Percentiles rank a stretch among this genome's conserved stretches.
These are phyloP conservation scores for Pterostichus madidus DNA, from an alignment of 2,888 invertebrate genomes.

Conservation along the genomic window DNA sequence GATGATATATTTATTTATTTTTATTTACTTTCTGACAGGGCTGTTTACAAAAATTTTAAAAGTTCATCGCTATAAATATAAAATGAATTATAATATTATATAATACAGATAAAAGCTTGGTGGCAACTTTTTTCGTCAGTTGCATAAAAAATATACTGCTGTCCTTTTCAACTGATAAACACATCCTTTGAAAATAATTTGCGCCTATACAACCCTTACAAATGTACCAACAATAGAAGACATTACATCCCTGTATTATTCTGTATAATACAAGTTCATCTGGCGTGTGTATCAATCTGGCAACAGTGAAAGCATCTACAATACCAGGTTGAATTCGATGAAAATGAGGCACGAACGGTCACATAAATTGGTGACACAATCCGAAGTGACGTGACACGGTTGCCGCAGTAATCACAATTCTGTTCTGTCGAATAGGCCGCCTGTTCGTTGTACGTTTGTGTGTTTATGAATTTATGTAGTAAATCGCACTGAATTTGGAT, in stretches of 20 bases:
- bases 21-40: too few species aligned
- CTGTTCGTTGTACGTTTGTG: background rate
- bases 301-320: background rate
- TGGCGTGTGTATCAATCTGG: background rate
- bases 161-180: too few species aligned
- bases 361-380: constrained; percentile 50
- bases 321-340: constrained; percentile 26
- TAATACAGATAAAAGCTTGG: too few species aligned
- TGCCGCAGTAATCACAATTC: constrained; percentile 22
- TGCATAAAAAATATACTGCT: too few species aligned
- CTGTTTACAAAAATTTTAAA: too few species aligned
- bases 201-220: background rate
- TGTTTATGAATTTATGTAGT: too few species aligned
- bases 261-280: background rate
- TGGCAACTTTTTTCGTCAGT: too few species aligned
- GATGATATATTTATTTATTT: too few species aligned
- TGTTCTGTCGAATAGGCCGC: background rate
- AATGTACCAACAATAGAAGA: background rate
- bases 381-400: background rate
- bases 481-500: constrained; percentile 7
- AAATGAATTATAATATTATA: too few species aligned
- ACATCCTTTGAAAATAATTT: background rate
- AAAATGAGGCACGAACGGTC: constrained; percentile 40
- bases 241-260: background rate
- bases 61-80: too few species aligned